Base-by-base conservation (phyloP, 2,888 invertebrate genomes). In the Adela reaumurella region DNA sequence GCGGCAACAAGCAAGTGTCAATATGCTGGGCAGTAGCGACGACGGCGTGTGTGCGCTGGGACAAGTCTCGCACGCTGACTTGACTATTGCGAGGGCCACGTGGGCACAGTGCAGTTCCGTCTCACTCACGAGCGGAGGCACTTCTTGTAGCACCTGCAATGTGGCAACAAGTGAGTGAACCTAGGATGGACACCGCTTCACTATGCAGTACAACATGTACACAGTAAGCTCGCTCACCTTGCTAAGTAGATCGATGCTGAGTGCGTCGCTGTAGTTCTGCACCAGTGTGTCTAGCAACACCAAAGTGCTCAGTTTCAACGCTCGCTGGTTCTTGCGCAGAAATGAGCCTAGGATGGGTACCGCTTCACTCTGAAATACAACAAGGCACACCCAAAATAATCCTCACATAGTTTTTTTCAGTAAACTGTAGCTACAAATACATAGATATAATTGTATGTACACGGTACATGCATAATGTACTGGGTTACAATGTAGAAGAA, bases 31-130 rank as follows among this genome's bases (percentile, higher is more conserved):
- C 59, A 94, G 83, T 63, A 94, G 91, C 49, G 87, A 84, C 51
- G 84, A 84, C 17, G 85, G 82, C 50, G 87, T 84, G 56, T 94
- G 74, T 46, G 94, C 92, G 55, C 85, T 83, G 8, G 92, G 90
- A 63, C 92, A 90, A 44, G 88, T 81, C 53, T 84, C 81, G 47
- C 92, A 92, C 42, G 93, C 89, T 48, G 92, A 88, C 53, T 92
- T 92, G 49, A 96, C 81, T 47, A 95, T 79, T 49, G 88, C 85
- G 52, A 96, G 80, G 18, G 94, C 92, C 60, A 92, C 84, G 76
- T 97, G 97, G 46, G 97, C 95, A 58, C 99, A 95, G 71, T 98
- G 97, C 53, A 99, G 81, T 79, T 99, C 99, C 44, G 91, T 85
- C 72, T 99, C 99, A 60, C 88, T 92, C 55, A 99, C 84, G 47